phyloP scores from a whole-genome alignment of 2,797 vertebrate genomes.

The Glyptemys insculpta region DNA sequence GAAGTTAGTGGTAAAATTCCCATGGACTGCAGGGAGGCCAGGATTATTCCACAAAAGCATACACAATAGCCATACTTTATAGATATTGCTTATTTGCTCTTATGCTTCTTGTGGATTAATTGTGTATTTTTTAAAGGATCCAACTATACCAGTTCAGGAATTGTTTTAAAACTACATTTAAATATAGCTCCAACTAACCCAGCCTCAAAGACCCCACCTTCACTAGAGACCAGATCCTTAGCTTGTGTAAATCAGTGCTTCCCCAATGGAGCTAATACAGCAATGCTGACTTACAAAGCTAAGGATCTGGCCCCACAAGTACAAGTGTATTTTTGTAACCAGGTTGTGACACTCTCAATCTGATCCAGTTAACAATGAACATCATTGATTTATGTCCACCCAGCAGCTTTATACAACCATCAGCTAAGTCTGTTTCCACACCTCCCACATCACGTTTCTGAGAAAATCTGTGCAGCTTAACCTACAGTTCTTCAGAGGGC shows the following conservation, averaged over 20 bases:
- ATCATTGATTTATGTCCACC: not conserved
- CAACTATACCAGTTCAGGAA: not conserved
- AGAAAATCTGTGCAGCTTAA: not conserved
- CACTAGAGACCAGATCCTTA: not conserved
- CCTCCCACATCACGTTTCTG: not conserved
- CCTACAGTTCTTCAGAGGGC: not conserved
- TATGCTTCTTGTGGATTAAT: not conserved
- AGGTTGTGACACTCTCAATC: not conserved
- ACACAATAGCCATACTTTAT: rapidly evolving
- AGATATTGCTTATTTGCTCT: not conserved
- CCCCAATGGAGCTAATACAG: not conserved
- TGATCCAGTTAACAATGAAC: not conserved
- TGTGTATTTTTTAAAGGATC: not conserved
- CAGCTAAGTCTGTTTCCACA: not conserved
- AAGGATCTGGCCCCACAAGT: not conserved
- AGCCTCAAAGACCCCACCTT: not conserved
- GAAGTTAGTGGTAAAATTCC: not conserved
- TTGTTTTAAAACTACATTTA: not conserved
- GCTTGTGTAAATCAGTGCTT: conserved; percentile 5
- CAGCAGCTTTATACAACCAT: not conserved
- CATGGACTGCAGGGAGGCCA: rapidly evolving
- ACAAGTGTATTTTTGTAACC: not conserved
- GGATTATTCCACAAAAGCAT: conserved; percentile 14
- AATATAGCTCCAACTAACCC: not conserved
- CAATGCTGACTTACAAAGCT: not conserved